These are phyloP conservation scores for Caerostris darwini DNA, from an alignment of 1,140 invertebrate species.

Conservation along the genomic window DNA sequence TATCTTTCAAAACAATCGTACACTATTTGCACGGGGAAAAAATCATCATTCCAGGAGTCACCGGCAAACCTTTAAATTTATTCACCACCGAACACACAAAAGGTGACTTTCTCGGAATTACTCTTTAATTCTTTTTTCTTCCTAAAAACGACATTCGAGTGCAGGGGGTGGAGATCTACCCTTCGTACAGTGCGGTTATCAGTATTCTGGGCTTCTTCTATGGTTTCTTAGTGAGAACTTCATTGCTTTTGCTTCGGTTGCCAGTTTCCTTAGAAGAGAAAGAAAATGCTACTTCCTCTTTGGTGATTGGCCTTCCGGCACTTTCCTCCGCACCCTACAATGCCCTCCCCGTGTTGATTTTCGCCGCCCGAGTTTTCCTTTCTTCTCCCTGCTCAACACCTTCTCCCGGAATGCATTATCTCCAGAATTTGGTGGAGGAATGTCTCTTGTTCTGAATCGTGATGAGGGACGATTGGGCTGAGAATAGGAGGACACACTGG, in stretches of 20 bases:
- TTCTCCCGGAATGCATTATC: conserved; percentile 42
- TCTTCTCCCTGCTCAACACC: conserved; percentile 41
- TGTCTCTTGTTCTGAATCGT: conserved; percentile 30
- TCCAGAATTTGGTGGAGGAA: conserved; percentile 4
- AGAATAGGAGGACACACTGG: background rate
- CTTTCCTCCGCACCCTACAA: background rate
- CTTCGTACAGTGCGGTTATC: background rate
- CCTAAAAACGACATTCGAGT: background rate
- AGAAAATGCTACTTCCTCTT: conserved; percentile 54
- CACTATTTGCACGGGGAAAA: no score
- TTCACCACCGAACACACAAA: background rate
- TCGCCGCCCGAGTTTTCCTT: background rate
- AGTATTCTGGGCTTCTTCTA: conserved; percentile 47
- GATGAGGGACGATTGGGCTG: conserved; percentile 7
- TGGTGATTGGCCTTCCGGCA: conserved; percentile 70
- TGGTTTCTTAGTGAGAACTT: conserved; percentile 44
- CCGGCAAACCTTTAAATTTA: no score
- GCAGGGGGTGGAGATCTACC: background rate
- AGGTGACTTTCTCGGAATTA: no score
- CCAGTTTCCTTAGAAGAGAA: background rate
- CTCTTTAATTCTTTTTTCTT: background rate
- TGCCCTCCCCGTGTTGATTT: conserved; percentile 1
- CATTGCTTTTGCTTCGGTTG: conserved; percentile 55
- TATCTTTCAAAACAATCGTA: no score
- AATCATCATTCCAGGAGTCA: no score